Conservation (phyloP, 2,113 vertebrate genomes). For the Plecotus auritus region DNA sequence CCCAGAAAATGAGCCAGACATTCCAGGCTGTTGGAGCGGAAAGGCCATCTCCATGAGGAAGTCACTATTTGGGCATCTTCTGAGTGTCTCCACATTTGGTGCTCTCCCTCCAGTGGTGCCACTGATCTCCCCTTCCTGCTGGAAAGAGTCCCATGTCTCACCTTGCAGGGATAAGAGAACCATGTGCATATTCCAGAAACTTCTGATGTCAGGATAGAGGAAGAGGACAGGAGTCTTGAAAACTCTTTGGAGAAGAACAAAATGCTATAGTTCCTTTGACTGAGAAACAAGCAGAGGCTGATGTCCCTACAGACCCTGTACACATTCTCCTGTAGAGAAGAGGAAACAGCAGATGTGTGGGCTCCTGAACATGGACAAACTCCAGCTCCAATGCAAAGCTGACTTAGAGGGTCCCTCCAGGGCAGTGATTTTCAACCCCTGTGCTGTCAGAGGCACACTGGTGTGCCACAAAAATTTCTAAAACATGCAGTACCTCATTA, state of each 20-base stretch:
- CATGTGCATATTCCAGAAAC: not conserved
- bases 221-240: not conserved
- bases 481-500: not conserved
- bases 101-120: not conserved
- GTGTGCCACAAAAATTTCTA: not conserved
- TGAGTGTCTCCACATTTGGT: not conserved
- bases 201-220: not conserved
- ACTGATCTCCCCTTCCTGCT: not conserved
- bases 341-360: not conserved
- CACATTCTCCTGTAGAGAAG: not conserved
- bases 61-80: not conserved
- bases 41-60: not conserved
- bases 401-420: not conserved
- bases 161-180: not conserved
- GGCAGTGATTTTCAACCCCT: not conserved
- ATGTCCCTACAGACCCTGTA: rapidly evolving
- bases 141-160: not conserved
- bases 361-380: not conserved
- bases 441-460: not conserved
- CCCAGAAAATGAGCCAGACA: not conserved
- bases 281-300: not conserved
- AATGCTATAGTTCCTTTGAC: not conserved
- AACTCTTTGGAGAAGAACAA: not conserved
- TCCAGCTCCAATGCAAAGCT: not conserved
- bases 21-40: not conserved